Evolutionary conservation across 2,113 vertebrate species (phyloP), one percentile per base, ranked within the genome.

Genomic region (Typhlomys cinereus): DNA sequence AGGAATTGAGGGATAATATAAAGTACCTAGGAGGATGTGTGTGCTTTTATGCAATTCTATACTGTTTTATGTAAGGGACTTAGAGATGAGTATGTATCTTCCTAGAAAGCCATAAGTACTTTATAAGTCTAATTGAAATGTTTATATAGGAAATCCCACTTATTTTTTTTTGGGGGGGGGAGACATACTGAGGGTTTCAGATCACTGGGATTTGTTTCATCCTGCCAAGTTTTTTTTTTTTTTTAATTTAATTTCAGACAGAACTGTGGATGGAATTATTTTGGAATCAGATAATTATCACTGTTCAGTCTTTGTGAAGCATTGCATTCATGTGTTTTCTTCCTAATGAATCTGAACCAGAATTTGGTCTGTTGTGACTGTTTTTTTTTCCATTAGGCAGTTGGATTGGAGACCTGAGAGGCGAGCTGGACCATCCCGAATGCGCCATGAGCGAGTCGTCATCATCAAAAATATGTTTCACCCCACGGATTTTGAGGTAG

Each of bases 391-490:
- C 95, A 89, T 97, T 97, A 99, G 99, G 97, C 99, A 99, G 97
- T 96, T 99, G 98, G 99, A 99, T 98, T 99, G 99, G 99, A 98
- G 99, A 97, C 99, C 99, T 0, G 99, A 99, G 98, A 99, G 98
- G 96, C 96, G 98, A 96, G 95, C 96, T 29, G 98, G 98, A 10
- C 97, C 98, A 0, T 46, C 91, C 57, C 98, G 99, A 89, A 98
- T 98, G 98, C 98, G 99, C 70, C 98, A 99, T 4, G 99, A 99
- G 66, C 98, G 99, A 90, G 99, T 99, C 41, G 84, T 99, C 95
- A 99, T 99, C 96, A 99, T 99, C 96, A 98, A 98, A 97, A 99
- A 99, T 96, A 99, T 99, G 99, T 99, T 99, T 95, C 99, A 99
- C 94, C 99, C 99, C 64, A 98, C 97, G 81, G 99, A 99, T 96